phyloP scores from a whole-genome alignment of 2,888 invertebrate species.

The Drosophila bunnanda region DNA sequence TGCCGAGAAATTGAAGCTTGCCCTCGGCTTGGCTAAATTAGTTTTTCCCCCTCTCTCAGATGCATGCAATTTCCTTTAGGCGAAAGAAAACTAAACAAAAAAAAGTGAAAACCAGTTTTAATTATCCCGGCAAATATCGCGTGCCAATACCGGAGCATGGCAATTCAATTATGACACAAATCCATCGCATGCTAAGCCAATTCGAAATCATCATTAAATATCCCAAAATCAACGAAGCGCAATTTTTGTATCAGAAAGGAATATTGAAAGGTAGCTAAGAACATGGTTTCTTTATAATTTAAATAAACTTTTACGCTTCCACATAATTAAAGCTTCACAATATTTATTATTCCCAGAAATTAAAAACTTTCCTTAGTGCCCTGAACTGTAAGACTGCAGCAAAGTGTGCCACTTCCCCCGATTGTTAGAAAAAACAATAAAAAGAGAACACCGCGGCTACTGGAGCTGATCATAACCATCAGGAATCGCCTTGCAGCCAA shows the following conservation, averaged over 20 bases:
- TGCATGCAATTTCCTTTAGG: conserved; percentile 35
- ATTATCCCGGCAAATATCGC: conserved; percentile 65
- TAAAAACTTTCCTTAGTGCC: background rate
- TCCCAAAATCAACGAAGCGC: conserved; percentile 68
- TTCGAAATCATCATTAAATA: conserved; percentile 48
- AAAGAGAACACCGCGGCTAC: conserved; percentile 16
- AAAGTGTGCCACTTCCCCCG: conserved; percentile 13
- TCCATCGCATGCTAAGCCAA: conserved; percentile 64
- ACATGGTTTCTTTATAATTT: background rate
- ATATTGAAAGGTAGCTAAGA: background rate
- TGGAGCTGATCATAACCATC: conserved; percentile 37
- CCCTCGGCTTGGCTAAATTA: conserved; percentile 28
- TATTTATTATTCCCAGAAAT: background rate
- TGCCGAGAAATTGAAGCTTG: conserved; percentile 21
- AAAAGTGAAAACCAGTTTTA: conserved; percentile 76
- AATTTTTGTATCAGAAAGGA: conserved; percentile 16
- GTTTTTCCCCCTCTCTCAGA: conserved; percentile 18
- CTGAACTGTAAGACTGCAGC: background rate
- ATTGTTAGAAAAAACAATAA: conserved; percentile 4
- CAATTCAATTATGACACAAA: conserved; percentile 78
- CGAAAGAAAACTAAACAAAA: conserved; percentile 25
- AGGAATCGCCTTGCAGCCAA: conserved; percentile 36
- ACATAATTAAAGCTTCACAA: background rate
- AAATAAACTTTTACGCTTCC: background rate
- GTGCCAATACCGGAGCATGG: conserved; percentile 50